phyloP scores from a whole-genome alignment of 2,888 invertebrate species.

The Leucoptera coffeella region DNA sequence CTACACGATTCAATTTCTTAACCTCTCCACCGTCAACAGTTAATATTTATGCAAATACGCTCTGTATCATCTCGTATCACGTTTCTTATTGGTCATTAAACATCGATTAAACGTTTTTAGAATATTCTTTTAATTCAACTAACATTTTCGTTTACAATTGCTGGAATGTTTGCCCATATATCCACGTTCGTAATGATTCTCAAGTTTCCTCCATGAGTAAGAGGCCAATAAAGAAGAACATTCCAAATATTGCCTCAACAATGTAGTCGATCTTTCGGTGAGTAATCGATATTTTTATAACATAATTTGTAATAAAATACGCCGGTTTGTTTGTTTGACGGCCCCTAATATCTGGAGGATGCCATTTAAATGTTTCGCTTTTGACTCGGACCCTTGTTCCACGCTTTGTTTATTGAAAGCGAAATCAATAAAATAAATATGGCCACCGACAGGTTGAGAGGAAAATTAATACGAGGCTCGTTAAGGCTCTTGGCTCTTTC shows the following conservation, averaged over 20 bases:
- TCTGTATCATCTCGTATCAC: conserved; percentile 2
- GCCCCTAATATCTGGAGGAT: no score
- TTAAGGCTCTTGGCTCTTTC: conserved; percentile 4
- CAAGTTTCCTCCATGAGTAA: no score
- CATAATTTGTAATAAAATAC: no score
- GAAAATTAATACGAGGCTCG: conserved; percentile 10
- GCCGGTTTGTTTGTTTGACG: conserved; percentile 44
- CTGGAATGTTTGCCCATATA: no score
- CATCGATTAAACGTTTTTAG: conserved; percentile 1
- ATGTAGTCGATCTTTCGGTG: no score
- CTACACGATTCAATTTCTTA: no score
- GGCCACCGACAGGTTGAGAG: conserved; percentile 14
- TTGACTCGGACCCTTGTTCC: conserved; percentile 31
- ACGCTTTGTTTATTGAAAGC: conserved; percentile 10
- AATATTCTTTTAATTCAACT: neutral
- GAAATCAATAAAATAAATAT: conserved; percentile 22
- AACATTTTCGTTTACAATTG: no score
- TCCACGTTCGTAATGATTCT: neutral
- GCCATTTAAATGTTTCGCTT: conserved; percentile 33
- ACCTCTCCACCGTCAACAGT: no score
- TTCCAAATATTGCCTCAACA: no score
- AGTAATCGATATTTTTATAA: no score
- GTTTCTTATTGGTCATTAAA: conserved; percentile 4
- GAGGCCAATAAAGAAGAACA: no score
- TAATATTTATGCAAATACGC: conserved; percentile 4